Conservation (phyloP, 2,797 vertebrate genomes). For the Lagocephalus sceleratus region DNA sequence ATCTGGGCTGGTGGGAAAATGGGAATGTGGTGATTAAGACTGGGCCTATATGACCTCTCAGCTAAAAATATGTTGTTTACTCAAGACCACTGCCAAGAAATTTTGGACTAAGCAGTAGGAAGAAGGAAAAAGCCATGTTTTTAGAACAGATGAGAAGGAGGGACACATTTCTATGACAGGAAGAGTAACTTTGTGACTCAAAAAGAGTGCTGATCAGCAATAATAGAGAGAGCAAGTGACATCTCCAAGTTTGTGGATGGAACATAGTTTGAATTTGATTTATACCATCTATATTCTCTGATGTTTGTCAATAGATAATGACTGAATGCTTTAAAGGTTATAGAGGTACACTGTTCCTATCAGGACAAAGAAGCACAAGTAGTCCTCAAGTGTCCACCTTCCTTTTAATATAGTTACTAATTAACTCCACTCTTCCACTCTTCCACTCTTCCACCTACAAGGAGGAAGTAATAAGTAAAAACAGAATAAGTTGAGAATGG, state of each 20-base stretch:
- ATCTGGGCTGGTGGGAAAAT: constrained; percentile 79
- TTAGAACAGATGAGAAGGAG: constrained; percentile 50
- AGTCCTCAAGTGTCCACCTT: constrained; percentile 26
- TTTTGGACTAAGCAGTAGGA: constrained; percentile 77
- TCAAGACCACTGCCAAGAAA: constrained; percentile 83
- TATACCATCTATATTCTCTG: too few species aligned
- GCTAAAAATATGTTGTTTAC: constrained; percentile 90
- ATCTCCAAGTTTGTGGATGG: constrained; percentile 23
- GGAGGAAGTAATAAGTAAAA: constrained; percentile 21
- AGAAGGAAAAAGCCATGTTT: constrained; percentile 69
- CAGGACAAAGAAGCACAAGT: constrained; percentile 7
- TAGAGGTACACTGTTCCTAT: too few species aligned
- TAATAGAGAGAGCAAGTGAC: constrained; percentile 9
- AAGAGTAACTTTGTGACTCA: constrained; percentile 57
- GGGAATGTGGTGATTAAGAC: constrained; percentile 76
- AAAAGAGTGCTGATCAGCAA: constrained; percentile 43
- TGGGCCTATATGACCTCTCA: constrained; percentile 79
- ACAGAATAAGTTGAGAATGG: not conserved
- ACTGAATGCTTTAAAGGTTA: too few species aligned
- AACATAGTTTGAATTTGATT: too few species aligned
- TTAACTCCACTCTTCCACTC: too few species aligned
- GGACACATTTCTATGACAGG: constrained; percentile 38
- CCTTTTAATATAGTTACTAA: constrained; percentile 31
- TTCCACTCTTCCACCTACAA: constrained; percentile 9
- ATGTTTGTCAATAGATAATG: too few species aligned